A percentile compares a stretch with the other conserved stretches of the same genome.
phyloP scores from a whole-genome alignment of 2,113 vertebrate genomes.

The Prunella fulvescens region DNA sequence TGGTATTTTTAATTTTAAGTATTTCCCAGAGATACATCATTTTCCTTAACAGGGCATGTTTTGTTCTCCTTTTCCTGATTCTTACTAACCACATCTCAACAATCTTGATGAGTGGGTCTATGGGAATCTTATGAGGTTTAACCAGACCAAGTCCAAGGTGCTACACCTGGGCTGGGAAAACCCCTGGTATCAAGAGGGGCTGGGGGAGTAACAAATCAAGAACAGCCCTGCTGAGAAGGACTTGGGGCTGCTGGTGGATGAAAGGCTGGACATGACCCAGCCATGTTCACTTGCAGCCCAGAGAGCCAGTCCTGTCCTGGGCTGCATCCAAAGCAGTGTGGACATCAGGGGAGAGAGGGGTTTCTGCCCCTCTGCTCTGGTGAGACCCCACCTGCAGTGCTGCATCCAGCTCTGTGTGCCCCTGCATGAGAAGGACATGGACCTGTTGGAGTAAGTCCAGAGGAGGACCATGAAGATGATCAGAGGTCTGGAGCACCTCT shows the following conservation, averaged over 20 bases:
- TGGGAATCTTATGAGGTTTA: not conserved
- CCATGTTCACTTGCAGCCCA: fast-evolving
- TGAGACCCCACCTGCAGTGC: not conserved
- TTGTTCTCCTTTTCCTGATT: not conserved
- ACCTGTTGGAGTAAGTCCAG: not conserved
- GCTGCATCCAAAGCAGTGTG: not conserved
- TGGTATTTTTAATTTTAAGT: not conserved
- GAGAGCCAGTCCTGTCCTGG: fast-evolving
- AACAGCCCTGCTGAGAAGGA: not conserved
- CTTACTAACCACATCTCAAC: not conserved
- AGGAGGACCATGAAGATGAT: not conserved
- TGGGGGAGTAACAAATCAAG: not conserved
- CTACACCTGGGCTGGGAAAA: not conserved
- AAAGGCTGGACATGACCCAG: not conserved
- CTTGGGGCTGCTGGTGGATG: not conserved
- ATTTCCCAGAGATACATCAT: not conserved
- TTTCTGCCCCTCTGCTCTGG: not conserved
- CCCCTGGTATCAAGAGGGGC: fast-evolving
- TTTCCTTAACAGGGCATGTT: not conserved
- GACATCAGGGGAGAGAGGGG: not conserved
- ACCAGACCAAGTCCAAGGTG: not conserved
- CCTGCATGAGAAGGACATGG: fast-evolving
- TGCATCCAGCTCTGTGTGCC: fast-evolving
- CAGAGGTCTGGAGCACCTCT: not conserved
- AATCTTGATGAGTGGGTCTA: not conserved